Conservation (phyloP, 1,140 invertebrate genomes). For the Lucilia cuprina region DNA sequence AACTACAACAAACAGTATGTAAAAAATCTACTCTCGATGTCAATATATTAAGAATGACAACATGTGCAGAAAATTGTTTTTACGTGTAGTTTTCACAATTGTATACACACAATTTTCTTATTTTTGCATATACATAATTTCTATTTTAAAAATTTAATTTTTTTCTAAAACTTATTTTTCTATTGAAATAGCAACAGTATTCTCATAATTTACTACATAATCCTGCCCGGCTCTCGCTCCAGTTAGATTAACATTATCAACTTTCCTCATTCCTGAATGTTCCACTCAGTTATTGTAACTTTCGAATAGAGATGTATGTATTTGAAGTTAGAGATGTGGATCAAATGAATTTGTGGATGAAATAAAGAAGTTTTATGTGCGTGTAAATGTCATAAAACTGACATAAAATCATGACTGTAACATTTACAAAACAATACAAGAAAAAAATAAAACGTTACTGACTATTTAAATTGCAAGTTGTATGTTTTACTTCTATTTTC, state of each 20-base stretch:
- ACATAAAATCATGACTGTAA: conserved; percentile 20
- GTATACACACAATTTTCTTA: not conserved
- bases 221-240: too few relatives aligned
- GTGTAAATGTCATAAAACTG: conserved; percentile 33
- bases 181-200: not conserved
- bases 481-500: not conserved
- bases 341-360: not conserved
- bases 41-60: not conserved
- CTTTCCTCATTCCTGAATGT: not conserved
- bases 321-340: not conserved
- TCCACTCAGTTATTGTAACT: not conserved
- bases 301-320: not conserved
- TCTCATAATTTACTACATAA: too few relatives aligned
- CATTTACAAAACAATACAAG: not conserved
- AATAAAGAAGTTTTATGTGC: conserved; percentile 23
- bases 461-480: not conserved
- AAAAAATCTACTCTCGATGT: not conserved
- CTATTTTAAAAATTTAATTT: not conserved
- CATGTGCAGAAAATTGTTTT: conserved; percentile 25
- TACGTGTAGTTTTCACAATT: conserved; percentile 28
- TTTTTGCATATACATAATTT: conserved; percentile 2
- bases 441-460: not conserved
- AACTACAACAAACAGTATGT: not conserved
- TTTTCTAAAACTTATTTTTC: conserved; percentile 15
- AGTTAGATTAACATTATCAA: too few relatives aligned